Percentiles rank a stretch among this genome's conserved stretches.
phyloP scores from a whole-genome alignment of 2,113 vertebrate species.

The Psephotus haematonotus region DNA sequence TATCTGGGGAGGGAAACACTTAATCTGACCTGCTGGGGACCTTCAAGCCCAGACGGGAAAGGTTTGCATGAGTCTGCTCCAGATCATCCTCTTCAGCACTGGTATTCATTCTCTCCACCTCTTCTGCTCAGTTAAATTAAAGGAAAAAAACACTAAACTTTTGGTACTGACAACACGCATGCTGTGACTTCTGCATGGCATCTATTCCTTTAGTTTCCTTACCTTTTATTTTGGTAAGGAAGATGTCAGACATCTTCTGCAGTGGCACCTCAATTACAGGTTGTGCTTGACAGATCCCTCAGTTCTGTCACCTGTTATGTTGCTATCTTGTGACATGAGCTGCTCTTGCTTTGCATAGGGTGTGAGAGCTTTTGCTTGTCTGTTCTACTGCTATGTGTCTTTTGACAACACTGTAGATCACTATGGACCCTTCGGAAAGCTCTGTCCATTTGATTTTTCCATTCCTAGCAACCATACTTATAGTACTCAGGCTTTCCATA shows the following conservation, averaged over 20 bases:
- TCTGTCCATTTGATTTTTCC: background rate
- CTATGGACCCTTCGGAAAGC: background rate
- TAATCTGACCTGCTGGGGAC: background rate
- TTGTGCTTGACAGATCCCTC: background rate
- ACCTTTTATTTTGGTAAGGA: background rate
- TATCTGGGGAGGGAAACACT: background rate
- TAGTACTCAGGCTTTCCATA: background rate
- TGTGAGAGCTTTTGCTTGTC: background rate
- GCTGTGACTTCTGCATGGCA: fast-evolving
- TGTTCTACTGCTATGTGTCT: fast-evolving
- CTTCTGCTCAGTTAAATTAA: background rate
- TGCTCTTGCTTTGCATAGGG: background rate
- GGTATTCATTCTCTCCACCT: background rate
- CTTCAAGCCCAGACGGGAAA: background rate
- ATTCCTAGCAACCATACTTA: background rate
- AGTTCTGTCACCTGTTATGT: background rate
- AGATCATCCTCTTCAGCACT: background rate
- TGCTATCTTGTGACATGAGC: background rate
- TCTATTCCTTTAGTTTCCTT: background rate
- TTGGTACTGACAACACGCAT: background rate
- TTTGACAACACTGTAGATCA: background rate
- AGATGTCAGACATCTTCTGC: background rate
- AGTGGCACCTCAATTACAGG: fast-evolving
- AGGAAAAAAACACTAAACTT: background rate
- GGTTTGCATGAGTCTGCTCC: background rate